phyloP scores from a whole-genome alignment of 2,113 vertebrate genomes.

The Loxodonta africana region DNA sequence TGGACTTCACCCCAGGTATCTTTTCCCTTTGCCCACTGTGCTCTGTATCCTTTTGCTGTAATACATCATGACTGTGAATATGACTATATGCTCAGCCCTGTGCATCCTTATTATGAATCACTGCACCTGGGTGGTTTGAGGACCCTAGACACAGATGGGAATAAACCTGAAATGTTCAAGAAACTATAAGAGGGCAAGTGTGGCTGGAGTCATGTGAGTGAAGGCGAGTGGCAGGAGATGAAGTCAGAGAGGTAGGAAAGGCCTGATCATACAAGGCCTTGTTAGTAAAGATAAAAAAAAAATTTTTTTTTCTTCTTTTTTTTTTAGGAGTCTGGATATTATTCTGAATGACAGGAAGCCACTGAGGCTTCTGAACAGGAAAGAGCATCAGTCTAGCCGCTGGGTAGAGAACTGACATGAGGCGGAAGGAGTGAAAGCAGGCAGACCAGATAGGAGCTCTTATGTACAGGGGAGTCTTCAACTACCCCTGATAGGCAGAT shows the following conservation, averaged over 20 bases:
- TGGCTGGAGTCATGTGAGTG: background rate
- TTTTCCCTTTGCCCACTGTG: conserved; percentile 14
- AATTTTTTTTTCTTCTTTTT: too few species aligned
- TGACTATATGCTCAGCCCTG: background rate
- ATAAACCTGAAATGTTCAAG: background rate
- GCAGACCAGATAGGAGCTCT: background rate
- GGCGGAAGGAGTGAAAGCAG: background rate
- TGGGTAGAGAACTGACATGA: background rate
- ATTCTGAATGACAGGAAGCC: background rate
- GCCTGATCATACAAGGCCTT: background rate
- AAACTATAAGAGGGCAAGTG: background rate
- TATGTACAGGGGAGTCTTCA: background rate
- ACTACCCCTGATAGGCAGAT: background rate
- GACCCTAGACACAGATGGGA: background rate
- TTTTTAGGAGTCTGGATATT: background rate
- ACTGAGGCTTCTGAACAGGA: background rate
- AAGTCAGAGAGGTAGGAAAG: background rate
- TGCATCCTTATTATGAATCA: background rate
- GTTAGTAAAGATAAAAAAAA: background rate
- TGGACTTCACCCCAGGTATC: background rate
- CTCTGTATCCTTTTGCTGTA: background rate
- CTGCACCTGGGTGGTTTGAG: background rate
- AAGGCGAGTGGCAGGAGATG: background rate
- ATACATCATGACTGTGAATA: background rate
- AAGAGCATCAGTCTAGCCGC: background rate